Evolutionary conservation across 2,888 invertebrate genomes (phyloP).

Genomic region (Ethmia dodecea): DNA sequence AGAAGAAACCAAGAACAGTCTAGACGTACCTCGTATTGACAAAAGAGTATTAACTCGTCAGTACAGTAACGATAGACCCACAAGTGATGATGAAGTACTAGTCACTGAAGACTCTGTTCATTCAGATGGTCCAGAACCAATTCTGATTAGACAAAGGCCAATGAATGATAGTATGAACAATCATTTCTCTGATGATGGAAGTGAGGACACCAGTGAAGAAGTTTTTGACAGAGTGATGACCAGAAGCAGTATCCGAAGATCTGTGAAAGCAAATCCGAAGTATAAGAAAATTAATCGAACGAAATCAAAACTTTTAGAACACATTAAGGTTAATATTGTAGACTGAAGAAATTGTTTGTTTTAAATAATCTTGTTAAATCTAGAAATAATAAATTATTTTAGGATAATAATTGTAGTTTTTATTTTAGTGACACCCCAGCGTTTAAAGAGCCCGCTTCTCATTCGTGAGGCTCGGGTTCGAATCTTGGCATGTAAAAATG

Average conservation of each 20-base stretch:
- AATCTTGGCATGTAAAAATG: too few relatives aligned
- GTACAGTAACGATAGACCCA: constrained; percentile 47
- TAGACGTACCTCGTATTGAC: constrained; percentile 46
- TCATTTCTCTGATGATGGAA: constrained; percentile 69
- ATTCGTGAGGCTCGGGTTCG: too few relatives aligned
- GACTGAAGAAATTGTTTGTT: constrained; percentile 34
- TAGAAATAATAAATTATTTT: constrained; percentile 1
- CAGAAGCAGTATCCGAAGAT: constrained; percentile 61
- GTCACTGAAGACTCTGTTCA: constrained; percentile 42
- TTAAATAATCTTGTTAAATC: constrained; percentile 6
- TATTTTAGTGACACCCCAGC: too few relatives aligned
- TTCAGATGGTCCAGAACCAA: constrained; percentile 48
- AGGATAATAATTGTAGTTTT: background rate
- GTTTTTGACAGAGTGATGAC: constrained; percentile 68
- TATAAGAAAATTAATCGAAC: constrained; percentile 68
- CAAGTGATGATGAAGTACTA: constrained; percentile 56
- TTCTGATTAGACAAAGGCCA: constrained; percentile 55
- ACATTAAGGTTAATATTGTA: constrained; percentile 63
- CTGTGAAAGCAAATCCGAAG: constrained; percentile 70
- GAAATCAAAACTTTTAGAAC: constrained; percentile 66
- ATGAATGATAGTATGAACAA: constrained; percentile 70
- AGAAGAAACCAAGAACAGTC: constrained; percentile 54
- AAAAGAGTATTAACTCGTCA: constrained; percentile 42
- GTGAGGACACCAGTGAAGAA: constrained; percentile 72
- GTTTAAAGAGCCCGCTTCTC: too few relatives aligned